These are phyloP conservation scores for Onychomys leucogaster DNA, from an alignment of 2,797 vertebrate species.

Conservation along the genomic window DNA sequence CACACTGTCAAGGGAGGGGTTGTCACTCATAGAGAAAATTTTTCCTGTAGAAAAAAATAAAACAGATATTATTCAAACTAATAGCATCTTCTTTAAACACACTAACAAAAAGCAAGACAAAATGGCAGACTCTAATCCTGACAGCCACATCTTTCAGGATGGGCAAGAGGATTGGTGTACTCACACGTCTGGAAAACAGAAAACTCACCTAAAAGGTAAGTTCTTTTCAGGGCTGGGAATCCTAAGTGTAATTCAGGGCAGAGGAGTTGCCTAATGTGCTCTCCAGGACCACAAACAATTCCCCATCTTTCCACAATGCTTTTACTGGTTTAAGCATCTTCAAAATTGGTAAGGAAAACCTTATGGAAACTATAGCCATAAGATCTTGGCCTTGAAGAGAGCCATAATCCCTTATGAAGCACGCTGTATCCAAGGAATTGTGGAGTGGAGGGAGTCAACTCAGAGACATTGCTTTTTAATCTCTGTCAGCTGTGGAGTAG, in stretches of 20 bases:
- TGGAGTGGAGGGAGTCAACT: too few relatives aligned
- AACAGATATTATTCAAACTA: background rate
- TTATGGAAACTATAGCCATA: background rate
- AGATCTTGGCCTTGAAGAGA: background rate
- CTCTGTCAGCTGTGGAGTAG: background rate
- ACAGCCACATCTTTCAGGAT: background rate
- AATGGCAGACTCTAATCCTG: background rate
- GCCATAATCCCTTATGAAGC: background rate
- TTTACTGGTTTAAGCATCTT: background rate
- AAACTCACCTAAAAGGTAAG: background rate
- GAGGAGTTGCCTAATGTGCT: background rate
- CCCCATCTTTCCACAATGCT: background rate
- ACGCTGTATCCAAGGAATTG: fast-evolving
- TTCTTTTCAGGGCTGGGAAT: background rate
- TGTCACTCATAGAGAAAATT: slow-evolving; percentile 92
- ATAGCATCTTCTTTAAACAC: background rate
- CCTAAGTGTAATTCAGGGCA: background rate
- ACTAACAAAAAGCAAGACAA: background rate
- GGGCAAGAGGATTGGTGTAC: background rate
- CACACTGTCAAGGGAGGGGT: slow-evolving; percentile 94
- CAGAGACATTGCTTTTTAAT: background rate
- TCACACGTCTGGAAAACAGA: background rate
- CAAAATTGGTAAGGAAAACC: background rate
- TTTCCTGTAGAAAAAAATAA: slow-evolving; percentile 89
- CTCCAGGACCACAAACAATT: background rate